Percentiles rank a stretch among this genome's conserved stretches.
phyloP scores from a whole-genome alignment of 2,113 vertebrate species.

The Poecilia latipinna region DNA sequence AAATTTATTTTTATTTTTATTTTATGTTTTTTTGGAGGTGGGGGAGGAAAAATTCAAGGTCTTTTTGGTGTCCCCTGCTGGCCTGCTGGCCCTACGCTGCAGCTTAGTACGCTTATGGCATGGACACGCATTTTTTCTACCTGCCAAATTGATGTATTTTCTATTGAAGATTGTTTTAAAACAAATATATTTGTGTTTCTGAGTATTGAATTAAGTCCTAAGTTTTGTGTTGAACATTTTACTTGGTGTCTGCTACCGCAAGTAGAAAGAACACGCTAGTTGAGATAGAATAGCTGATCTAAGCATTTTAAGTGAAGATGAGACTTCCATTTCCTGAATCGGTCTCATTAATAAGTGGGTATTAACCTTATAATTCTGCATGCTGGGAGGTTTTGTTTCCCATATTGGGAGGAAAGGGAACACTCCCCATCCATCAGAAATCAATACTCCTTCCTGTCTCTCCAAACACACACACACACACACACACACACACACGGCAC shows the following conservation, averaged over 20 bases:
- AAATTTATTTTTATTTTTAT: too few species aligned
- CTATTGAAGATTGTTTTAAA: too few species aligned
- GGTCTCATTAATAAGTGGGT: conserved; percentile 46
- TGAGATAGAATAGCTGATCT: not conserved
- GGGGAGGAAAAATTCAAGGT: too few species aligned
- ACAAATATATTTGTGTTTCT: too few species aligned
- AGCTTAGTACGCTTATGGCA: too few species aligned
- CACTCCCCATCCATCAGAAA: conserved; percentile 46
- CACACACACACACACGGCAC: conserved; percentile 6
- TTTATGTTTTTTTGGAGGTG: too few species aligned
- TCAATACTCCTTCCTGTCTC: conserved; percentile 35
- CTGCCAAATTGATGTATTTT: too few species aligned
- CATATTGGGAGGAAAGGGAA: conserved; percentile 51
- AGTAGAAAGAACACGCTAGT: not conserved
- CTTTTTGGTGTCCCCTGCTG: too few species aligned
- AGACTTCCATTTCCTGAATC: conserved; percentile 36
- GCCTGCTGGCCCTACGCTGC: too few species aligned
- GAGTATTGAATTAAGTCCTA: too few species aligned
- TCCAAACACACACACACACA: conserved; percentile 19
- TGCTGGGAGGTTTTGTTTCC: conserved; percentile 28
- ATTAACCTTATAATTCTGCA: conserved; percentile 24
- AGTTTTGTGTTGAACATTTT: not conserved
- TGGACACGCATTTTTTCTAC: too few species aligned
- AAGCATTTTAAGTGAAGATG: conserved; percentile 27
- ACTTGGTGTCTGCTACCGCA: not conserved